Evolutionary conservation across 2,888 invertebrate species (phyloP).

Genomic region (Podotricha telesiphe): DNA sequence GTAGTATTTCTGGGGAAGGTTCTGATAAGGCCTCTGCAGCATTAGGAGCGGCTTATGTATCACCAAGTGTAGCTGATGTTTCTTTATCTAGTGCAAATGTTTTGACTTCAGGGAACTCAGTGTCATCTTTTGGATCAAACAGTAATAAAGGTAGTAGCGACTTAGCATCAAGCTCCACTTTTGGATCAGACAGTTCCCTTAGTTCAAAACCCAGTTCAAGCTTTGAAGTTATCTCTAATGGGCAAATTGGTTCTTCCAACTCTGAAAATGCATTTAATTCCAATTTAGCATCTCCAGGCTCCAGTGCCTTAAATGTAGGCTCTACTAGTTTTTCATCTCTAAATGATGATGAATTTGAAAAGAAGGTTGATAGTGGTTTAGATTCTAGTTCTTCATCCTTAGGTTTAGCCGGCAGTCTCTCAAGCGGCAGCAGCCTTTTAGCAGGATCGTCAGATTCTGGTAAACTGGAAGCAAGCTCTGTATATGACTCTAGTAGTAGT

Average conservation of each 20-base stretch:
- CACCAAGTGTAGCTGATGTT: conserved; percentile 15
- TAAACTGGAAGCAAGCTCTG: neutral
- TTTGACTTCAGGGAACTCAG: conserved; percentile 27
- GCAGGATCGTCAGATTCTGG: neutral
- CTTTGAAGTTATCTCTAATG: conserved; percentile 12
- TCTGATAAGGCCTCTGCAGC: conserved; percentile 28
- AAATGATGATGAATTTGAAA: conserved; percentile 4
- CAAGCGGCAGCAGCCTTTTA: neutral
- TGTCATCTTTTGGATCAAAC: conserved; percentile 33
- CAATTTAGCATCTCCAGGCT: conserved; percentile 18
- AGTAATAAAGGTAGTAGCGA: conserved; percentile 24
- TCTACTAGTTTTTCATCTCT: neutral
- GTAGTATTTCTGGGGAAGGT: conserved; percentile 19
- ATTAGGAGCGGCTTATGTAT: conserved; percentile 26
- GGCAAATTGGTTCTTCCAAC: neutral
- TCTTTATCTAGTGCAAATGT: conserved; percentile 44
- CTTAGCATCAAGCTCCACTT: conserved; percentile 13
- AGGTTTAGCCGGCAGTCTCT: conserved; percentile 16
- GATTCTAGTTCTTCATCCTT: conserved; percentile 8
- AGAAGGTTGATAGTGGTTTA: conserved; percentile 21
- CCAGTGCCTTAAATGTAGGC: conserved; percentile 5
- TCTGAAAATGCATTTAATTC: conserved; percentile 7
- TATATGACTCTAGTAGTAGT: neutral
- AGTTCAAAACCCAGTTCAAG: conserved; percentile 20
- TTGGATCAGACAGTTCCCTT: conserved; percentile 13